Evolutionary conservation across 2,888 invertebrate genomes (phyloP).

Genomic region (Argyresthia albistria): DNA sequence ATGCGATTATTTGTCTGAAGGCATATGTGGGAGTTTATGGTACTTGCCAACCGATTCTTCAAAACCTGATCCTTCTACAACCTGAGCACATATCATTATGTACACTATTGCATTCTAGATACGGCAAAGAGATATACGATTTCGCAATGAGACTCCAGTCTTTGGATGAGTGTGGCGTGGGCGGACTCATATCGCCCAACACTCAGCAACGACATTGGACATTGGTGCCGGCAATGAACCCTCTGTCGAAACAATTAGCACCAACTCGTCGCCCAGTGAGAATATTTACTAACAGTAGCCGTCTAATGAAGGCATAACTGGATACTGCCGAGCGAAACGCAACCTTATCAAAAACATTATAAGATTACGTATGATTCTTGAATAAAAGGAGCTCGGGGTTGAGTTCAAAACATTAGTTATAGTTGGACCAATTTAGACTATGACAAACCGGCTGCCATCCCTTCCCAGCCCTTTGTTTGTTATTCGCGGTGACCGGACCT

Average conservation of each 20-base stretch:
- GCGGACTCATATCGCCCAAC: neutral
- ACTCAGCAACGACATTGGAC: conserved; percentile 21
- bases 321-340: neutral
- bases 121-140: no score
- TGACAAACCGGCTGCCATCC: no score
- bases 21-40: neutral
- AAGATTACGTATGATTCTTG: no score
- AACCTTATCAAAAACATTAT: neutral
- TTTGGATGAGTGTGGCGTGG: neutral
- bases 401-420: no score
- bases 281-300: conserved; percentile 9
- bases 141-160: neutral
- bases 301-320: conserved; percentile 3
- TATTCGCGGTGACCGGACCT: no score
- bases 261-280: conserved; percentile 41
- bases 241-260: conserved; percentile 64
- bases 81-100: no score
- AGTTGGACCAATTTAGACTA: no score
- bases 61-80: no score
- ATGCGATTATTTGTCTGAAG: neutral
- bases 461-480: no score
- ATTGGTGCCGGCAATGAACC: conserved; percentile 53
- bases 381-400: no score
- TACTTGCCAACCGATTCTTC: no score
- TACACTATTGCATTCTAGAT: no score